Base-by-base conservation (phyloP, 1,140 invertebrate species). In the Parapsyche elsis region DNA sequence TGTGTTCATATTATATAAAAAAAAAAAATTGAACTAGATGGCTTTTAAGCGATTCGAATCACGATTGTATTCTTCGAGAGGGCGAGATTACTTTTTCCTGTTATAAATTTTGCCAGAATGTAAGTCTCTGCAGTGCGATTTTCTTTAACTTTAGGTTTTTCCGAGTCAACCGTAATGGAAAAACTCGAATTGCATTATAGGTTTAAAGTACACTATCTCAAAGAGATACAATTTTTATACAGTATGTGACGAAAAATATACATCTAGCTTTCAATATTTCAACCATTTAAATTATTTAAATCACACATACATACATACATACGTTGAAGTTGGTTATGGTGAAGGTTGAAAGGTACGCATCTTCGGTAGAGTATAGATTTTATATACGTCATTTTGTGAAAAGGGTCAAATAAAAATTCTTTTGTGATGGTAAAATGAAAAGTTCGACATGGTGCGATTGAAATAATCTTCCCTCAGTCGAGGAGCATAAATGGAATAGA, bases 381-480 rank as follows among this genome's bases (percentile, higher is more conserved):
- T 61, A 61, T 61, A 61, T 19, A 61, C 57, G 57, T 61, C 57
- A 61, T 9, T 19, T 21, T 21, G 57, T 61, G 57, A 61, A 61
- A 61, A 61, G 57, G 57, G 57, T 61, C 57, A 61, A 61, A 61
- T 61, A 61, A 61, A 61, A 61, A 61, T 61, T 61, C 57, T 61
- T 61, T 61, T 61, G 57, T 61, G 57, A 61, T 61, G 57, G 5
- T 21, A 38, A 38, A 38, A 38, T 4, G 16, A 61, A 19, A 61
- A 61, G 57, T 61, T 61, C 57, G 57, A 61, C 57, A 61, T 19
- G 1, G 7, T 21, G 57, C 9, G 19, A 16, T n/a, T n/a, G 19
- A 61, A 61, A 61, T 61, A 61, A 61, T 61, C 57, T 61, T 19
- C 21, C 57, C 21, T 61, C 57, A 61, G 57, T 61, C 57, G 19